A percentile compares a stretch with the other conserved stretches of the same genome.
Conservation (phyloP, 1,140 invertebrate genomes). For the Lamellibrachia luymesi region DNA sequence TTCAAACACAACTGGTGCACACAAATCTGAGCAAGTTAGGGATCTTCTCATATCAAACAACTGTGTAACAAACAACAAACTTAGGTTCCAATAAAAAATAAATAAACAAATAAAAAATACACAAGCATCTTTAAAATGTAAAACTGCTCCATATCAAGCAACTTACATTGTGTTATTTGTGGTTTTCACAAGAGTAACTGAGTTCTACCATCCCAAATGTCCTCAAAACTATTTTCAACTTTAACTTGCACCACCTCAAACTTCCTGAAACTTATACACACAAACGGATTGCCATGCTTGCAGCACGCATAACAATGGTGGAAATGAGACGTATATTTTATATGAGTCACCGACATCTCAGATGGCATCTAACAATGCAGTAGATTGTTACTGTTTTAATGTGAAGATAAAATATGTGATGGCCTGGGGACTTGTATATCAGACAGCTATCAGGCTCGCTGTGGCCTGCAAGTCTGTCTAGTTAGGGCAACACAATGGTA, state of each 20-base stretch:
- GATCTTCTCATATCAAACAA: background rate
- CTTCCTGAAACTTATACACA: background rate
- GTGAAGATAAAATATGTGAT: background rate
- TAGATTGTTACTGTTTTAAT: background rate
- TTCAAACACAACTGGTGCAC: background rate
- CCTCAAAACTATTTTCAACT: background rate
- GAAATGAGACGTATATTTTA: background rate
- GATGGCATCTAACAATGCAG: background rate
- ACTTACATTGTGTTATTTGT: background rate
- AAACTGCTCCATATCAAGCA: too few relatives aligned
- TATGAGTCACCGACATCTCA: background rate
- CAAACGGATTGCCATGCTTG: background rate
- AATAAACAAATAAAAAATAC: too few relatives aligned
- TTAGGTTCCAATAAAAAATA: too few relatives aligned
- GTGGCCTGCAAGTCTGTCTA: background rate
- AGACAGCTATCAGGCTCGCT: background rate
- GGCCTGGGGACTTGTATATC: background rate
- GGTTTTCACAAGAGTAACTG: background rate
- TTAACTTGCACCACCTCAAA: background rate
- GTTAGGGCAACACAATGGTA: background rate
- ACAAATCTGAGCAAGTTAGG: background rate
- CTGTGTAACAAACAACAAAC: background rate
- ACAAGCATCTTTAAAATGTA: too few relatives aligned
- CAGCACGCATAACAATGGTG: background rate
- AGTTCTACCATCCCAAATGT: background rate